Base-by-base conservation (phyloP, 2,113 vertebrate species). In the Dendropsophus ebraccatus region DNA sequence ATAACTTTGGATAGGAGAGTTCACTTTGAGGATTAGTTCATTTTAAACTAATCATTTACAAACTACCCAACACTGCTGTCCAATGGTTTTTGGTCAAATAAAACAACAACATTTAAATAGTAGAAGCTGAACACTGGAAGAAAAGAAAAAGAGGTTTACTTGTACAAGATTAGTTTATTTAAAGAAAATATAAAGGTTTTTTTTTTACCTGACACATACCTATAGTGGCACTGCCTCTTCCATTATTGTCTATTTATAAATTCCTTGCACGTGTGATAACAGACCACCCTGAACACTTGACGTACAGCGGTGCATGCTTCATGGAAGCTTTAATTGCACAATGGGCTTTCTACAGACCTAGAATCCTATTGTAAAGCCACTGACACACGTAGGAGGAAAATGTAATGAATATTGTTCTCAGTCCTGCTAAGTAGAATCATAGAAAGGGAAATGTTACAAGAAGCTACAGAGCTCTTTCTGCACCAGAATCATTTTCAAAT, bases 201-300 rank as follows among this genome's bases (percentile, higher is more conserved):
- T 4, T 41, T 41, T 41, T 17, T 35, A 23, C 10, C 35, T 37
- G 65, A 30, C 8, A 4, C 17, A 69, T 30, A 12, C 1, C 7
- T 3, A 23, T 21, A 21, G 19, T 17, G 19, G 21, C 35, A 23
- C 5, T 49, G 19, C 32, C 17, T 4, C 19, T 41, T 2, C 28
- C 37, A 73, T 10, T n/a, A 75, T 49, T 25, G 1, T n/a, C 23
- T 62, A 54, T 62, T 80, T 80, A 80, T 60, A 60, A 80, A 45
- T 62, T 80, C 32, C 35, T 17, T 5, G 56, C n/a, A 80, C 23
- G 21, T 49, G 23, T 16, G 62, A 67, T 10, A 67, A 16, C 10
- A 23, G 7, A n/a, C 16, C n/a, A 32, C 25, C 25, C 49, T 21
- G 49, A 19, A 77, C 49, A 25, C 74, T 52, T 54, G 9, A 11